Percentiles rank a stretch among this genome's conserved stretches.
phyloP scores from a whole-genome alignment of 2,113 vertebrate species.

The Stomatorhinus ivindoensis region DNA sequence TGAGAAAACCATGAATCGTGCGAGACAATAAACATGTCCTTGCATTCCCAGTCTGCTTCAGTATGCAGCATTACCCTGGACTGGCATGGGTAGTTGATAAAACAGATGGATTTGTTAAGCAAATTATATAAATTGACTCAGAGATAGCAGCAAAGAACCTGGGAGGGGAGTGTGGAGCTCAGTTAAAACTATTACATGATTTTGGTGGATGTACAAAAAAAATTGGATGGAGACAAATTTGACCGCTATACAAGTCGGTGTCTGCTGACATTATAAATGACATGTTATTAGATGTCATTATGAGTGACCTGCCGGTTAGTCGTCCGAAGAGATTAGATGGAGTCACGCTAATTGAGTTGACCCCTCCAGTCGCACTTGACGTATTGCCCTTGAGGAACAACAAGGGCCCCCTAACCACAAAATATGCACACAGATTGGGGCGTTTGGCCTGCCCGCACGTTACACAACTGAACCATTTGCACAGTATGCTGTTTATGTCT shows the following conservation, averaged over 20 bases:
- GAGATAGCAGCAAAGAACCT: not conserved
- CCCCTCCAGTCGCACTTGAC: not conserved
- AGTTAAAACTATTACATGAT: slow-evolving; percentile 1
- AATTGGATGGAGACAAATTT: not conserved
- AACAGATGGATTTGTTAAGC: not conserved
- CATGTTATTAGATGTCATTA: not conserved
- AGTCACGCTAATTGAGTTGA: slow-evolving; percentile 2
- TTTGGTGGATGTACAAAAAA: not conserved
- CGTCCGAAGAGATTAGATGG: slow-evolving; percentile 14
- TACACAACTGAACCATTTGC: not conserved
- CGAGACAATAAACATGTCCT: not conserved
- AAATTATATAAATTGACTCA: not conserved
- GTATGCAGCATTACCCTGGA: not conserved
- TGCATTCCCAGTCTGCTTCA: not conserved
- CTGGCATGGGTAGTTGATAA: not conserved
- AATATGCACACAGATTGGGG: not conserved
- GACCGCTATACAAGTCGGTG: not conserved
- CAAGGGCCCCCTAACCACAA: not conserved
- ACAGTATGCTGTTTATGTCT: not conserved
- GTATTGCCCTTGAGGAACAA: not conserved
- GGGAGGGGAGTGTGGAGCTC: not conserved
- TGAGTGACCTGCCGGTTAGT: slow-evolving; percentile 22
- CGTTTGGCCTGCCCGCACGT: not conserved
- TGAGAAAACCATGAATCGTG: not conserved
- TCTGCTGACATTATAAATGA: not conserved